Evolutionary conservation across 2,888 invertebrate genomes (phyloP), one percentile per base, ranked within the genome.

Genomic region (Cephus spinipes): DNA sequence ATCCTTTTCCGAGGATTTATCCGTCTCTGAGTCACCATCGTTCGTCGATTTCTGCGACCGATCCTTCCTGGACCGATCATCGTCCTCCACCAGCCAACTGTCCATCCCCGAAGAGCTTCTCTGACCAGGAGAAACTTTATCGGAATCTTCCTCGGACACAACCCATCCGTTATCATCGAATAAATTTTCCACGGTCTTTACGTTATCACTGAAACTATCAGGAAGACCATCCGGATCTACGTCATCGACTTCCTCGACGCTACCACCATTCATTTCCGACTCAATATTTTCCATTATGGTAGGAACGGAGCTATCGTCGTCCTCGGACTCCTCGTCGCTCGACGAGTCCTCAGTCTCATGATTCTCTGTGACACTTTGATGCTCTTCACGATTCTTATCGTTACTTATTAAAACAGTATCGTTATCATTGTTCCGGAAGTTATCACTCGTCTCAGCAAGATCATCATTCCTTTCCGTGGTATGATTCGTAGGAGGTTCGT

Each of bases 131-230:
- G 33, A 4, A 33, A 31, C 4, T 12, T 71, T 71, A 31, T 31
- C 32, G 31, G 71, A 71, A 71, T 84, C 89, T 55, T 88, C 89
- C 12, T 90, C 89, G 12, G 86, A 83, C 4, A 90, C 86, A 30
- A 91, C 87, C 90, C 91, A 91, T 40, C 91, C 91, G 79, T 90
- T 90, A 69, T 90, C 90, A 80, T 91, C 91, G 79, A 91, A 90
- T 71, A 89, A 81, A 79, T 88, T 89, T 75, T 89, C 89, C 76
- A 85, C 81, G 15, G 81, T 84, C 73, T 83, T 81, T n/a, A n/a
- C 12, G 12, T 40, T 23, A n/a, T 75, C 77, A 12, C 73, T 55
- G 15, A 77, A 69, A 33, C 55, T 55, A 12, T 77, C 77, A 3
- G 71, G 12, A 71, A 31, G 12, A 31, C 12, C 30, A 6, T 71